phyloP scores from a whole-genome alignment of 2,797 vertebrate genomes.

The Centropyge bicolor region DNA sequence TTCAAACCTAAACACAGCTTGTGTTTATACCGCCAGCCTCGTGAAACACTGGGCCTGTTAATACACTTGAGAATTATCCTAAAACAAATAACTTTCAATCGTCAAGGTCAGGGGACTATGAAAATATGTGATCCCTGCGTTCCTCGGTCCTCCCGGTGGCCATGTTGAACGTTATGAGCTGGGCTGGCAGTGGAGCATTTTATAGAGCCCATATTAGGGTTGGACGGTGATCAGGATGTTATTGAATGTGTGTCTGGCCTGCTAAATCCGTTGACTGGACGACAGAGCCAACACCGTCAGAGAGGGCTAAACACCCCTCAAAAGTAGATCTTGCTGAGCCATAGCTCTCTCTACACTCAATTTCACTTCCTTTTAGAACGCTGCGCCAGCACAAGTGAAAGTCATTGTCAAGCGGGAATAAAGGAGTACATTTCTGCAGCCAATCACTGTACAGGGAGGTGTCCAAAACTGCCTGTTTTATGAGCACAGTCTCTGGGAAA shows the following conservation, averaged over 20 bases:
- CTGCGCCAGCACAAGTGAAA: slow-evolving; percentile 62
- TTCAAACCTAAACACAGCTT: slow-evolving; percentile 78
- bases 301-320: slow-evolving; percentile 57
- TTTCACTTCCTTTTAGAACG: slow-evolving; percentile 60
- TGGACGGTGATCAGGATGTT: slow-evolving; percentile 71
- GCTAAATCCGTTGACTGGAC: slow-evolving; percentile 54
- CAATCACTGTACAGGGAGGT: slow-evolving; percentile 39
- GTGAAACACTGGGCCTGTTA: slow-evolving; percentile 64
- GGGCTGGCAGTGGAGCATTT: slow-evolving; percentile 61
- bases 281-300: slow-evolving; percentile 52
- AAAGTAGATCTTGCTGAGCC: slow-evolving; percentile 65
- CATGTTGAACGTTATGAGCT: slow-evolving; percentile 59
- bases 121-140: slow-evolving; percentile 69
- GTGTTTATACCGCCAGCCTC: slow-evolving; percentile 70
- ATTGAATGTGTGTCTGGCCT: slow-evolving; percentile 71
- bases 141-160: slow-evolving; percentile 45
- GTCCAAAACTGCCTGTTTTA: slow-evolving; percentile 52
- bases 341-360: slow-evolving; percentile 55
- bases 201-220: slow-evolving; percentile 71
- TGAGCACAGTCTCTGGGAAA: slow-evolving; percentile 46
- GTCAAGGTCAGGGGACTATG: slow-evolving; percentile 73
- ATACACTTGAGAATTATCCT: slow-evolving; percentile 73
- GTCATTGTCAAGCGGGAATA: slow-evolving; percentile 61
- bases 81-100: slow-evolving; percentile 80
- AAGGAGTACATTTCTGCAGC: slow-evolving; percentile 43